A percentile compares a stretch with the other conserved stretches of the same genome.
phyloP scores from a whole-genome alignment of 2,888 invertebrate genomes.

The Athalia circularis region DNA sequence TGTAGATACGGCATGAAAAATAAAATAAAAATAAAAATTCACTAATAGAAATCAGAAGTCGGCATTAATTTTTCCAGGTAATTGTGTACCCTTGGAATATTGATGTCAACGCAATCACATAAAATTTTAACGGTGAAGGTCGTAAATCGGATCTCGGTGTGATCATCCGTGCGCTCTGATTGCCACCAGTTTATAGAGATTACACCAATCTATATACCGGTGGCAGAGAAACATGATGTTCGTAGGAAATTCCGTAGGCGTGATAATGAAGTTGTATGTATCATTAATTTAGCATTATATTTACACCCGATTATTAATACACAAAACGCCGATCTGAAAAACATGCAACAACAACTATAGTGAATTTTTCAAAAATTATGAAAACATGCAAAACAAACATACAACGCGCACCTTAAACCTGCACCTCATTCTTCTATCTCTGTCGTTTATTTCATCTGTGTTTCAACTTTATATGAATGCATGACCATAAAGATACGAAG shows the following conservation, averaged over 20 bases:
- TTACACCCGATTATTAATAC: neutral
- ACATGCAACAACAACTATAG: constrained; percentile 18
- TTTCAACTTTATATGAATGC: too few relatives aligned
- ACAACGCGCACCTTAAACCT: neutral
- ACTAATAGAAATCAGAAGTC: too few relatives aligned
- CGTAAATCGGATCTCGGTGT: neutral
- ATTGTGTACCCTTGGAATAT: neutral
- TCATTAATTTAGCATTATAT: too few relatives aligned
- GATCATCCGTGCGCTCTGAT: neutral
- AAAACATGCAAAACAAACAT: constrained; percentile 30
- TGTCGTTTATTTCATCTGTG: too few relatives aligned
- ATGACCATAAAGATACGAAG: too few relatives aligned
- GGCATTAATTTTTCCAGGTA: too few relatives aligned
- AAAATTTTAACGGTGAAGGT: neutral
- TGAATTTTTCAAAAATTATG: constrained; percentile 12
- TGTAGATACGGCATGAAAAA: too few relatives aligned
- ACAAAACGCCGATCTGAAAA: neutral
- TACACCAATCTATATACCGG: constrained; percentile 30
- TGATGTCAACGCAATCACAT: neutral
- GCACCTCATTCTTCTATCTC: neutral
- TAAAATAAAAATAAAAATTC: too few relatives aligned
- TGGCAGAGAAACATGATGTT: constrained; percentile 14
- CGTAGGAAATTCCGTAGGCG: too few relatives aligned
- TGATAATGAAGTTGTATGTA: too few relatives aligned
- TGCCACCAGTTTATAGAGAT: constrained; percentile 36